Conservation (phyloP, 1,140 invertebrate genomes). For the Dysdera silvatica region DNA sequence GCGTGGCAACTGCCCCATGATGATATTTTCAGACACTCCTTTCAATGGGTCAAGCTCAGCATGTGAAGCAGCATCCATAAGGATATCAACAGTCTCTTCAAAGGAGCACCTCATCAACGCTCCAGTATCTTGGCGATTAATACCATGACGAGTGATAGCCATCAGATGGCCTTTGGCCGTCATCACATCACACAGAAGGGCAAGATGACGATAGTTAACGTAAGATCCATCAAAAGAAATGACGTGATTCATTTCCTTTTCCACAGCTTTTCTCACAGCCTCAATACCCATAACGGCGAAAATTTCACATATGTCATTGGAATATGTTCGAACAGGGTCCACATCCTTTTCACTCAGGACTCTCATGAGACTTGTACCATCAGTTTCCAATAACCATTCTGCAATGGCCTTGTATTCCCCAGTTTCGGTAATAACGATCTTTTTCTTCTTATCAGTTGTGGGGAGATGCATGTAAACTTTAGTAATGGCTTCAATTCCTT, state of each 20-base stretch:
- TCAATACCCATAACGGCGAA: conserved; percentile 98
- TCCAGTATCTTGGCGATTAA: conserved; percentile 98
- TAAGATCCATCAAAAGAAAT: conserved; percentile 99
- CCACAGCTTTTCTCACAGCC: conserved; percentile 97
- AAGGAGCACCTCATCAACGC: conserved; percentile 78
- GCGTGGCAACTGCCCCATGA: conserved; percentile 93
- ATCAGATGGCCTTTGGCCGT: conserved; percentile 99
- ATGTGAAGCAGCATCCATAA: conserved; percentile 96
- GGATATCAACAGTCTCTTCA: conserved; percentile 62
- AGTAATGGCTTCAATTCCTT: conserved; percentile 59
- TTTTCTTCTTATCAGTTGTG: conserved; percentile 95
- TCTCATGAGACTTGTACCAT: conserved; percentile 96
- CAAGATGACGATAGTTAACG: conserved; percentile 98
- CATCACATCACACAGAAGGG: conserved; percentile 99
- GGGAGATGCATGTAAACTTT: conserved; percentile 96
- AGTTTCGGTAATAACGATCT: conserved; percentile 92
- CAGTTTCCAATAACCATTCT: conserved; percentile 99
- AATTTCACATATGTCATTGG: conserved; percentile 99
- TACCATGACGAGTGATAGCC: conserved; percentile 99
- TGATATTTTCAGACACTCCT: conserved; percentile 98
- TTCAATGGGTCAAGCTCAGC: conserved; percentile 97
- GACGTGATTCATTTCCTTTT: conserved; percentile 99
- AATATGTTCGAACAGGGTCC: conserved; percentile 91
- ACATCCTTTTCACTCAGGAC: conserved; percentile 94
- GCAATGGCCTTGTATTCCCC: conserved; percentile 97